Percentiles rank a stretch among this genome's conserved stretches.
Evolutionary conservation across 2,888 invertebrate species (phyloP).

Genomic region (Lepetodrilus schrolli): DNA sequence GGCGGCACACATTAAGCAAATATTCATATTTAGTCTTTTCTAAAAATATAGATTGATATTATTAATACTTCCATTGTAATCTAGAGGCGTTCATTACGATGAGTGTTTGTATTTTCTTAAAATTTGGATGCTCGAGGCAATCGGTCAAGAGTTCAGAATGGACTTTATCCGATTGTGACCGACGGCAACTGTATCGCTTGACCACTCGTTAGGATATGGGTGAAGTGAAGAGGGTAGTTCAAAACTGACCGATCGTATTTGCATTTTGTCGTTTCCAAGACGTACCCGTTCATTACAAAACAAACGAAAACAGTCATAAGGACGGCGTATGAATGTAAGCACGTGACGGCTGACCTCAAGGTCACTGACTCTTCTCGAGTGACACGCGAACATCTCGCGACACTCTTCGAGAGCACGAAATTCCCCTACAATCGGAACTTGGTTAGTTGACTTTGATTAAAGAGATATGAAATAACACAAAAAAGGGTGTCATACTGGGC

Average conservation of each 20-base stretch:
- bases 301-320: slow-evolving; percentile 18
- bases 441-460: slow-evolving; percentile 22
- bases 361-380: slow-evolving; percentile 25
- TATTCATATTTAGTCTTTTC: no score
- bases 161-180: slow-evolving; percentile 1
- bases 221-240: slow-evolving; percentile 4
- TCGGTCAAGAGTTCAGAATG: slow-evolving; percentile 2
- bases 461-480: slow-evolving; percentile 25
- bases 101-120: background rate
- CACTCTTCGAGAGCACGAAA: slow-evolving; percentile 20
- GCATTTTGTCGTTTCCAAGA: slow-evolving; percentile 21
- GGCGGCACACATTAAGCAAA: no score
- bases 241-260: slow-evolving; percentile 18
- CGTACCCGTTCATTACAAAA: slow-evolving; percentile 19
- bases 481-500: slow-evolving; percentile 19
- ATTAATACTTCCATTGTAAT: no score
- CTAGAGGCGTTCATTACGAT: no score
- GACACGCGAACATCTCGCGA: slow-evolving; percentile 27
- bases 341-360: slow-evolving; percentile 19
- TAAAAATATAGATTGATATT: no score
- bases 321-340: slow-evolving; percentile 4
- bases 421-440: slow-evolving; percentile 17
- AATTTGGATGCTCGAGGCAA: background rate
- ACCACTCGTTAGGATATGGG: background rate
- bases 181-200: slow-evolving; percentile 11